phyloP scores from a whole-genome alignment of 2,888 invertebrate genomes.

The Gari tellinella region DNA sequence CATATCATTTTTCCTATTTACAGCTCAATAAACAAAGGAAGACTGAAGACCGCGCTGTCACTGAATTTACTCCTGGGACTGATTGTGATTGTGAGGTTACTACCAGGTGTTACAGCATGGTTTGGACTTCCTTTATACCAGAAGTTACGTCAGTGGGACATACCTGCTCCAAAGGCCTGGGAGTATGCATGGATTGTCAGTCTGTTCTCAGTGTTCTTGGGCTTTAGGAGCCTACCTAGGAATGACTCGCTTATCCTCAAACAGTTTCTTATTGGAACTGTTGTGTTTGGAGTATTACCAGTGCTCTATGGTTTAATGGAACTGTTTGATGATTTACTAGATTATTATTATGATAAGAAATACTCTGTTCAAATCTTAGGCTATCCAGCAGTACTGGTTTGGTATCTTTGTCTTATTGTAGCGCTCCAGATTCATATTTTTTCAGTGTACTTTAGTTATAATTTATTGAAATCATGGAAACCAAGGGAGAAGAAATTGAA shows the following conservation, averaged over 20 bases:
- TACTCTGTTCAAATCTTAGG: conserved; percentile 86
- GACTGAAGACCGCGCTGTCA: conserved; percentile 97
- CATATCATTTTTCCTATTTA: conserved; percentile 82
- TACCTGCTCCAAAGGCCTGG: conserved; percentile 96
- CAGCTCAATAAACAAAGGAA: conserved; percentile 98
- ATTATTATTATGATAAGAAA: conserved; percentile 89
- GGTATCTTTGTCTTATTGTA: conserved; percentile 95
- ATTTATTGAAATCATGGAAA: conserved; percentile 81
- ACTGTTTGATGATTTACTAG: conserved; percentile 93
- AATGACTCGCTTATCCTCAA: conserved; percentile 88
- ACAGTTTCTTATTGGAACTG: conserved; percentile 88
- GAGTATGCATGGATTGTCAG: conserved; percentile 97
- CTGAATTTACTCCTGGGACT: conserved; percentile 96
- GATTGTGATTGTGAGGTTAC: conserved; percentile 95
- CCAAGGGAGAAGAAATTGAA: conserved; percentile 64
- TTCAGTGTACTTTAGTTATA: conserved; percentile 79
- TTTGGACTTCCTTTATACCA: conserved; percentile 97
- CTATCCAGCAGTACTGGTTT: conserved; percentile 95
- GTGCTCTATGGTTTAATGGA: conserved; percentile 92
- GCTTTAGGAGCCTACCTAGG: conserved; percentile 92
- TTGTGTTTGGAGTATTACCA: conserved; percentile 92
- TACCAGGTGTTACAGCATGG: conserved; percentile 95
- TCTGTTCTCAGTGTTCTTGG: conserved; percentile 92
- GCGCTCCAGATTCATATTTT: conserved; percentile 90
- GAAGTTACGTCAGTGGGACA: conserved; percentile 90